Percentiles rank a stretch among this genome's conserved stretches.
phyloP scores from a whole-genome alignment of 2,797 vertebrate genomes.

The Oreochromis mossambicus region DNA sequence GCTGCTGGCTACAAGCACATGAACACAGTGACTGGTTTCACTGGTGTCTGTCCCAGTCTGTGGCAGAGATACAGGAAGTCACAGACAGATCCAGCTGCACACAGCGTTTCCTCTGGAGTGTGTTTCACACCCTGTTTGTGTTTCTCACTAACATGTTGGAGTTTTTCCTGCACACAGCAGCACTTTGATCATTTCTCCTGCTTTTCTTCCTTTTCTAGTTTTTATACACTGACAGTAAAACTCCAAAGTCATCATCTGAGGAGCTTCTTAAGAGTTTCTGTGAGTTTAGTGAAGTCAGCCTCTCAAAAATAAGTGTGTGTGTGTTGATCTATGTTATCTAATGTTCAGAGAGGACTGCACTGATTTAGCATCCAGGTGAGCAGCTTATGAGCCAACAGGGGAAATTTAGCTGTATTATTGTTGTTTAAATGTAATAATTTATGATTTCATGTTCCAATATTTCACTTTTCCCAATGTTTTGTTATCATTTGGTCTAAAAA shows the following conservation, averaged over 20 bases:
- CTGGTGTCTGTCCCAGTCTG: no score
- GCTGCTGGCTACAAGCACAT: no score
- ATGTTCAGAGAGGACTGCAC: neutral
- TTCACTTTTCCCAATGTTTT: neutral
- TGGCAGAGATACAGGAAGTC: no score
- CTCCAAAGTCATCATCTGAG: neutral
- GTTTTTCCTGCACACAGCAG: no score
- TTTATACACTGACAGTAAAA: neutral
- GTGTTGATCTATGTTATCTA: neutral
- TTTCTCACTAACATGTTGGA: no score
- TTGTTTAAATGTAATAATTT: neutral
- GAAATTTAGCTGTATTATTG: no score
- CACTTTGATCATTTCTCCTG: no score
- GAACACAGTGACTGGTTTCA: no score
- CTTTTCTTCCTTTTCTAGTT: neutral
- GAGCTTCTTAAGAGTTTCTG: neutral
- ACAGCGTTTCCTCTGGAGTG: no score
- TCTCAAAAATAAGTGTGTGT: neutral
- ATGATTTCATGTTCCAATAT: neutral
- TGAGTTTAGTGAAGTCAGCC: neutral
- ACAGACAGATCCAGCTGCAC: rapidly evolving
- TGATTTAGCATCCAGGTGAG: neutral
- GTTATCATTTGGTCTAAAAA: neutral
- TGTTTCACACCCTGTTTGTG: no score
- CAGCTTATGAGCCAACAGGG: no score